phyloP scores from a whole-genome alignment of 2,797 vertebrate species.

The Sylvilagus floridanus region DNA sequence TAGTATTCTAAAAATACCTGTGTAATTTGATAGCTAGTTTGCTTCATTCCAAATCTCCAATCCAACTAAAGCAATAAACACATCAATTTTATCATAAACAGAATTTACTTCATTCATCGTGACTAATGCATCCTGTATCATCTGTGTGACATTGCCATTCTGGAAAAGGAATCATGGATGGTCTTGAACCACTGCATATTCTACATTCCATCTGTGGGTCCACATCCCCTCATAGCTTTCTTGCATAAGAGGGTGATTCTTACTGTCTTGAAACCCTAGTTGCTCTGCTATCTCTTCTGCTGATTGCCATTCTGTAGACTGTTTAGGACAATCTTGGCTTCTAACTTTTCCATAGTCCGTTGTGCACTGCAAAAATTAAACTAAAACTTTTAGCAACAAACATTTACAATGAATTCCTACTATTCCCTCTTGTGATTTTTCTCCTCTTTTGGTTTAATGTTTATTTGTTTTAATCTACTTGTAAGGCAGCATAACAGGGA shows the following conservation, averaged over 20 bases:
- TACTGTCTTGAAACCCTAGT: accelerated
- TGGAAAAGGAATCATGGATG: not conserved
- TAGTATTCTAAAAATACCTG: not conserved
- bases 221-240: not conserved
- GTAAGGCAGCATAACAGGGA: too few species aligned
- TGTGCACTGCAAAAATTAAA: too few species aligned
- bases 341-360: too few species aligned
- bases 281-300: not conserved
- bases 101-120: not conserved
- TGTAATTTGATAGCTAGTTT: not conserved
- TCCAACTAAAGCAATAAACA: not conserved
- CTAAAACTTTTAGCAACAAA: too few species aligned
- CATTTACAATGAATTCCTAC: too few species aligned
- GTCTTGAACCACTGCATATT: conserved; percentile 57
- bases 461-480: too few species aligned
- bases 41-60: conserved; percentile 63
- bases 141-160: not conserved
- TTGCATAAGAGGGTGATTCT: accelerated
- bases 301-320: not conserved
- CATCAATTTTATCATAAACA: not conserved
- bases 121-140: not conserved
- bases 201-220: not conserved
- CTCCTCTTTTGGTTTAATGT: too few species aligned
- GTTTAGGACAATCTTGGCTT: too few species aligned
- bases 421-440: too few species aligned